phyloP scores from a whole-genome alignment of 2,113 vertebrate genomes.

The Sitta europaea region DNA sequence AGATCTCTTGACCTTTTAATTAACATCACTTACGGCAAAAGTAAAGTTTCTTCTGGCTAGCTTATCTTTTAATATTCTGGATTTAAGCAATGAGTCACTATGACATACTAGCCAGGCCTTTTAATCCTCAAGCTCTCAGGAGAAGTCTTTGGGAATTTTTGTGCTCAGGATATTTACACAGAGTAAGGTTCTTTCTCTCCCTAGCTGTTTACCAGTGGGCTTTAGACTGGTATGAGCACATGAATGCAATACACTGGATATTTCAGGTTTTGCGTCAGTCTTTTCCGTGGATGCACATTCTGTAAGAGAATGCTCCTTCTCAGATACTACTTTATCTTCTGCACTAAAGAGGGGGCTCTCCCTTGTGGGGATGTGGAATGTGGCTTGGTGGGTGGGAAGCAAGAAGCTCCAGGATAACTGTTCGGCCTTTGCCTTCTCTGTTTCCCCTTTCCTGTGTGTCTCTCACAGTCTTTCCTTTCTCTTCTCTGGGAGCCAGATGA shows the following conservation, averaged over 20 bases:
- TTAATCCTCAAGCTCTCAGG: not conserved
- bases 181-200: not conserved
- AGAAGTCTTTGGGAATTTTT: not conserved
- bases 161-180: not conserved
- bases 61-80: not conserved
- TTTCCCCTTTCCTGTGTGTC: slow-evolving; percentile 4
- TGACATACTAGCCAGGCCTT: not conserved
- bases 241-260: not conserved
- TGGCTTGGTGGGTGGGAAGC: slow-evolving; percentile 37
- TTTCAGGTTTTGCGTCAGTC: not conserved
- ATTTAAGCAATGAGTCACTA: not conserved
- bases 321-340: not conserved
- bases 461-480: slow-evolving; percentile 6
- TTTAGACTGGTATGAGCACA: not conserved
- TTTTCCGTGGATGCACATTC: not conserved
- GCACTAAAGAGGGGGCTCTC: not conserved
- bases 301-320: not conserved
- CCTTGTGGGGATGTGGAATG: slow-evolving; percentile 22
- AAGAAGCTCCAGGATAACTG: not conserved
- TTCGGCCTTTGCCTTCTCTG: slow-evolving; percentile 4
- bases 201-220: not conserved
- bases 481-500: not conserved
- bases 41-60: not conserved
- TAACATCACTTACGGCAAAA: not conserved
- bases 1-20: not conserved